These are phyloP conservation scores for Campaea margaritaria DNA, from an alignment of 2,888 invertebrate species.

Conservation along the genomic window DNA sequence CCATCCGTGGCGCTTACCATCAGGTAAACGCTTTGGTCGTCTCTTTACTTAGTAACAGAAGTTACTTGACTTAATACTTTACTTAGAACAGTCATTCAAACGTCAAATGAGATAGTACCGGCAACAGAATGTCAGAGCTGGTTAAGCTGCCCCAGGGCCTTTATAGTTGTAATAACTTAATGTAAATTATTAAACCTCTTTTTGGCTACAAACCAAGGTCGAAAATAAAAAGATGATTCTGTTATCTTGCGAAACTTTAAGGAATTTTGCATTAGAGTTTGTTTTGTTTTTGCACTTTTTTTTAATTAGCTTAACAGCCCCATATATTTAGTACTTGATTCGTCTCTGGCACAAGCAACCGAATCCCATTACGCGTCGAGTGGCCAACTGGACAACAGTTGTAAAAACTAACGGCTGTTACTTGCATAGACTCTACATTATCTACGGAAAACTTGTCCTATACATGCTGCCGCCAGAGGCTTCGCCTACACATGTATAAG, in stretches of 20 bases:
- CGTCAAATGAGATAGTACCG: too few species aligned
- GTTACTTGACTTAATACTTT: too few species aligned
- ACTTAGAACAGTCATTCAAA: too few species aligned
- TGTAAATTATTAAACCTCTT: not conserved
- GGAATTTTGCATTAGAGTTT: too few species aligned
- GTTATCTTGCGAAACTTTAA: too few species aligned
- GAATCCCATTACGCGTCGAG: constrained; percentile 42
- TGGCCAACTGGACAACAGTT: constrained; percentile 50
- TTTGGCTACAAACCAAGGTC: not conserved
- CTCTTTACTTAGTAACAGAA: too few species aligned
- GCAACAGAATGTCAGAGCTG: too few species aligned
- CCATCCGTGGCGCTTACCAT: too few species aligned
- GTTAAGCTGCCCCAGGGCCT: too few species aligned
- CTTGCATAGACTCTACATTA: constrained; percentile 43
- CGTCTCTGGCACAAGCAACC: constrained; percentile 35
- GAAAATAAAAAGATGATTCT: not conserved
- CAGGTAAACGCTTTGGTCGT: too few species aligned
- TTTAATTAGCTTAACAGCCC: not conserved
- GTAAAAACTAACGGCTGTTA: constrained; percentile 54
- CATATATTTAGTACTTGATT: constrained; percentile 9
- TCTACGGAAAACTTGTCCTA: constrained; percentile 28
- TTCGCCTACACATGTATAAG: not conserved
- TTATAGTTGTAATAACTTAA: too few species aligned
- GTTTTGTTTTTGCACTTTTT: too few species aligned
- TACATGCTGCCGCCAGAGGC: not conserved